Conservation (phyloP, 2,797 vertebrate species). For the Australoheros facetus region DNA sequence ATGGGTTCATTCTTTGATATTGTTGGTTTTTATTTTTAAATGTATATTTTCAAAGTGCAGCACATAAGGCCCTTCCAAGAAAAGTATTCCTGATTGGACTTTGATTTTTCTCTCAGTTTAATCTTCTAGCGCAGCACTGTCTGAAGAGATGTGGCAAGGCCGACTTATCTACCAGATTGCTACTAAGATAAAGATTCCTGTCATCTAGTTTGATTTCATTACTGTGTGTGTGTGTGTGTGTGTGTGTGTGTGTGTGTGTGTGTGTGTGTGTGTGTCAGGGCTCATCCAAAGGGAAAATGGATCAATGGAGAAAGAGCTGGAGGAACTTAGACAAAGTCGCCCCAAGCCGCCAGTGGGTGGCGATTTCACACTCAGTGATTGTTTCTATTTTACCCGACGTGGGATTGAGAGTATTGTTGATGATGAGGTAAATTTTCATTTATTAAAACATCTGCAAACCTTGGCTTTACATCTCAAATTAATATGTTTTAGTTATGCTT, state of each 20-base stretch:
- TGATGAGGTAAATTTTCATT: conserved; percentile 80
- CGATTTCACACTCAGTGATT: conserved; percentile 91
- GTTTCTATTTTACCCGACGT: conserved; percentile 92
- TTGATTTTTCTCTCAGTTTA: neutral
- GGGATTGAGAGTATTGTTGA: conserved; percentile 95
- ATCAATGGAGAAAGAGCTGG: conserved; percentile 92
- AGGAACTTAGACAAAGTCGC: conserved; percentile 80
- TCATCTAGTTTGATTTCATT: conserved; percentile 6
- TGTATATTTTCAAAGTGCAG: neutral
- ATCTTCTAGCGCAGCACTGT: neutral
- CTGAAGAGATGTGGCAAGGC: neutral
- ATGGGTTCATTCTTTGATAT: neutral
- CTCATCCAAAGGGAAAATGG: conserved; percentile 91
- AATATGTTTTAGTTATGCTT: no score
- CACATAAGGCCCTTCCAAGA: neutral
- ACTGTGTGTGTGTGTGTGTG: neutral
- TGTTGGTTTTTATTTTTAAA: neutral
- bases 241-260: neutral
- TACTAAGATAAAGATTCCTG: conserved; percentile 6
- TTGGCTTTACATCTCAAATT: neutral
- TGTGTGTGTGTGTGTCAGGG: conserved; percentile 72
- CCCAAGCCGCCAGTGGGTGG: conserved; percentile 77
- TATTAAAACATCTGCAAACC: neutral
- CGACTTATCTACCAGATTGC: conserved; percentile 11
- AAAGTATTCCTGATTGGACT: conserved; percentile 8